Conservation (phyloP, 2,797 vertebrate species). For the Anguilla obscura region DNA sequence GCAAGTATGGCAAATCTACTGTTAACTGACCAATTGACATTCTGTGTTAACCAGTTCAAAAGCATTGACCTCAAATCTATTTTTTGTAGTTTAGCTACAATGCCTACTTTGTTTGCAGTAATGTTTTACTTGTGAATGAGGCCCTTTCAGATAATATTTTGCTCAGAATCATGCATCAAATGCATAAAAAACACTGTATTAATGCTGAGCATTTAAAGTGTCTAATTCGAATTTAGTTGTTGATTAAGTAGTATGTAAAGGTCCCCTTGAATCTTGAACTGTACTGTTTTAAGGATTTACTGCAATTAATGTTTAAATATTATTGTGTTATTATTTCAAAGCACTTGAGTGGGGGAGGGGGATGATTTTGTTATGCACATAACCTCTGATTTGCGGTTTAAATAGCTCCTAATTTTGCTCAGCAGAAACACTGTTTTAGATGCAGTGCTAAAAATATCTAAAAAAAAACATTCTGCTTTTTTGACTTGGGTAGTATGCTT, state of each 20-base stretch:
- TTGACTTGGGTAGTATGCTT: neutral
- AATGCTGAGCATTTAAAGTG: conserved; percentile 73
- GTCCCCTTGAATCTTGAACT: neutral
- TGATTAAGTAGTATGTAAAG: neutral
- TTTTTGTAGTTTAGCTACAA: neutral
- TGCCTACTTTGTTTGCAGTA: neutral
- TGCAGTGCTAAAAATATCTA: conserved; percentile 20
- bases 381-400: neutral
- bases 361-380: neutral
- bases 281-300: neutral
- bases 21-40: neutral
- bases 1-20: neutral
- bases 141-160: neutral
- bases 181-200: conserved; percentile 69
- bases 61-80: neutral
- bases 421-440: conserved; percentile 21
- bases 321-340: conserved; percentile 22
- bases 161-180: conserved; percentile 63
- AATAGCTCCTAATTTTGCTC: neutral
- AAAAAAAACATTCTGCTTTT: neutral
- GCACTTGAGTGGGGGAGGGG: neutral
- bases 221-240: conserved; percentile 61
- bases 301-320: conserved; percentile 19
- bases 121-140: neutral
- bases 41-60: neutral